Percentiles rank a stretch among this genome's conserved stretches.
phyloP scores from a whole-genome alignment of 2,888 invertebrate species.

The Strigamia transsilvanica region DNA sequence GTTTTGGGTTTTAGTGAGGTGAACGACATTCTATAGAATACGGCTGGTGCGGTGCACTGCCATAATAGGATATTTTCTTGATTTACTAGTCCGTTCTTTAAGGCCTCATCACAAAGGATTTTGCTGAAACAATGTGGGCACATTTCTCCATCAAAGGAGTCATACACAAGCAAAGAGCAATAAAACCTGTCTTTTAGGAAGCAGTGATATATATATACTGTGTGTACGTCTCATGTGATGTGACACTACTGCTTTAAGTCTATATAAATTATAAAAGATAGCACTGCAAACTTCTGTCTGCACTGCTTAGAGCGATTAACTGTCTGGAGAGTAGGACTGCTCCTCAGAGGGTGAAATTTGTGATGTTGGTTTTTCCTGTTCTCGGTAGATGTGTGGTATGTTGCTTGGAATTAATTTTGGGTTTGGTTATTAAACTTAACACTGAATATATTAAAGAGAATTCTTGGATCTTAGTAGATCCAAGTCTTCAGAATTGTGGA shows the following conservation, averaged over 20 bases:
- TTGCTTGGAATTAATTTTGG: no score
- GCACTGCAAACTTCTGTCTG: neutral
- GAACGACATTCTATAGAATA: slow-evolving; percentile 22
- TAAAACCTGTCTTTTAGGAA: neutral
- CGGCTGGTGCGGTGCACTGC: neutral
- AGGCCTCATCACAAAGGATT: slow-evolving; percentile 5
- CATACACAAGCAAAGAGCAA: neutral
- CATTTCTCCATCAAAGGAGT: neutral
- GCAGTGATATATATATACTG: slow-evolving; percentile 5
- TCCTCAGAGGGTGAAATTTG: neutral
- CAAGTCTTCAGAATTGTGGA: no score
- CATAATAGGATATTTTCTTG: neutral
- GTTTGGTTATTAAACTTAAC: no score
- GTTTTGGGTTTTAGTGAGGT: neutral
- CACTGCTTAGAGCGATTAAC: slow-evolving; percentile 13
- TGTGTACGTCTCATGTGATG: neutral
- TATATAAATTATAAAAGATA: slow-evolving; percentile 2
- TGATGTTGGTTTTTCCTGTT: no score
- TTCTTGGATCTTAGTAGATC: no score
- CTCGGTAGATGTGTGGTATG: no score
- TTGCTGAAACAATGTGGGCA: slow-evolving; percentile 1
- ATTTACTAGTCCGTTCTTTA: slow-evolving; percentile 7
- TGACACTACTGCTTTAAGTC: neutral
- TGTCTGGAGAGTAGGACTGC: neutral
- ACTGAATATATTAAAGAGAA: no score